Evolutionary conservation across 2,888 invertebrate species (phyloP).

Genomic region (Spisula solida): DNA sequence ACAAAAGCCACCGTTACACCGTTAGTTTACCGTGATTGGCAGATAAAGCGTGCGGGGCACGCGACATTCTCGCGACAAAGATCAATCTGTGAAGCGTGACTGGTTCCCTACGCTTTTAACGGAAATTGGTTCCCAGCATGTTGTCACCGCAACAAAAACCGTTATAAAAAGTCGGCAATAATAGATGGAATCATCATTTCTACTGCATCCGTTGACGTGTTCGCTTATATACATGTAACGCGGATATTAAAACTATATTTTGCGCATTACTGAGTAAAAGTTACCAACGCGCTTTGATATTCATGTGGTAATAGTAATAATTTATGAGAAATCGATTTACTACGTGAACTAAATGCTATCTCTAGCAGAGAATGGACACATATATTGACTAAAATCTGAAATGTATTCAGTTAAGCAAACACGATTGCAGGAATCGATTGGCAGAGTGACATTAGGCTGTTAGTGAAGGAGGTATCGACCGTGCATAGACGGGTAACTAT

Average conservation of each 20-base stretch:
- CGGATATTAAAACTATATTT: background rate
- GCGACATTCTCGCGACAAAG: conserved; percentile 67
- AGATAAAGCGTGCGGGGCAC: conserved; percentile 67
- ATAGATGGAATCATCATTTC: background rate
- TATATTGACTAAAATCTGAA: conserved; percentile 40
- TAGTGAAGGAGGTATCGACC: conserved; percentile 33
- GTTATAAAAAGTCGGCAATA: conserved; percentile 67
- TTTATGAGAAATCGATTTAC: conserved; percentile 36
- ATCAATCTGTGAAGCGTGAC: conserved; percentile 51
- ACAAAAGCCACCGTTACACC: conserved; percentile 45
- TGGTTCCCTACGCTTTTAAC: conserved; percentile 57
- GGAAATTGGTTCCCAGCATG: conserved; percentile 36
- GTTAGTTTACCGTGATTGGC: conserved; percentile 61
- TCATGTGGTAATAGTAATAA: conserved; percentile 21
- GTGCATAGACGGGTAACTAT: conserved; percentile 42
- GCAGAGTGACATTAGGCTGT: conserved; percentile 33
- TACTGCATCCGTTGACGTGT: background rate
- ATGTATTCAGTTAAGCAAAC: conserved; percentile 25
- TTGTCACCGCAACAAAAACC: conserved; percentile 58
- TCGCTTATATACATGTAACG: background rate
- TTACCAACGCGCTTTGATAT: conserved; percentile 10
- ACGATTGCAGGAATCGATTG: conserved; percentile 47
- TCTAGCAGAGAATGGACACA: background rate
- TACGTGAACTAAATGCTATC: conserved; percentile 11
- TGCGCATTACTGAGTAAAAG: background rate